Percentiles rank a stretch among this genome's conserved stretches.
Conservation (phyloP, 2,113 vertebrate species). For the Hucho hucho region DNA sequence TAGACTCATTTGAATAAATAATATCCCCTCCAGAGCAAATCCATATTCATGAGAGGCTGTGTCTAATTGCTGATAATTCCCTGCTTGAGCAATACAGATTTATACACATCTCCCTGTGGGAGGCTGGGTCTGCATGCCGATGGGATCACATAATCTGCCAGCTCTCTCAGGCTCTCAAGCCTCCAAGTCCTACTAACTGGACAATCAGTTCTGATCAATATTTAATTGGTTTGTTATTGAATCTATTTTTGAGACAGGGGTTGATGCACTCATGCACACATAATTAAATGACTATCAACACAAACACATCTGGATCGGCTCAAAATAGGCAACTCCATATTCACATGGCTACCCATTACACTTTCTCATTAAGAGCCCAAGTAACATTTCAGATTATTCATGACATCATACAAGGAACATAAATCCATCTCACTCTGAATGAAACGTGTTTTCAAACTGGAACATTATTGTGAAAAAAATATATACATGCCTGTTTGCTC, state of each 20-base stretch:
- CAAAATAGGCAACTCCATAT: not conserved
- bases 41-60: constrained; percentile 52
- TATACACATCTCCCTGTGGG: constrained; percentile 34
- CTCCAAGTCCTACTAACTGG: constrained; percentile 14
- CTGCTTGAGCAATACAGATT: constrained; percentile 48
- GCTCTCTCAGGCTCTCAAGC: not conserved
- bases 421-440: no score
- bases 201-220: constrained; percentile 26
- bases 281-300: not conserved
- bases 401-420: no score
- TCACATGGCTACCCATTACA: not conserved
- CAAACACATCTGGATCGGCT: not conserved
- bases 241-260: not conserved
- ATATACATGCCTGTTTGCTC: not conserved
- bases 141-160: constrained; percentile 3
- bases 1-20: constrained; percentile 64
- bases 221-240: not conserved
- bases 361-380: no score
- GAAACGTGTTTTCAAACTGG: not conserved
- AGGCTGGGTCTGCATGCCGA: constrained; percentile 31
- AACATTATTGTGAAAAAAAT: not conserved
- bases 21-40: constrained; percentile 42
- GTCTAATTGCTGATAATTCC: constrained; percentile 57
- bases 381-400: no score
- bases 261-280: not conserved